Evolutionary conservation across 2,797 vertebrate genomes (phyloP).

Genomic region (Poeciliopsis turneri): DNA sequence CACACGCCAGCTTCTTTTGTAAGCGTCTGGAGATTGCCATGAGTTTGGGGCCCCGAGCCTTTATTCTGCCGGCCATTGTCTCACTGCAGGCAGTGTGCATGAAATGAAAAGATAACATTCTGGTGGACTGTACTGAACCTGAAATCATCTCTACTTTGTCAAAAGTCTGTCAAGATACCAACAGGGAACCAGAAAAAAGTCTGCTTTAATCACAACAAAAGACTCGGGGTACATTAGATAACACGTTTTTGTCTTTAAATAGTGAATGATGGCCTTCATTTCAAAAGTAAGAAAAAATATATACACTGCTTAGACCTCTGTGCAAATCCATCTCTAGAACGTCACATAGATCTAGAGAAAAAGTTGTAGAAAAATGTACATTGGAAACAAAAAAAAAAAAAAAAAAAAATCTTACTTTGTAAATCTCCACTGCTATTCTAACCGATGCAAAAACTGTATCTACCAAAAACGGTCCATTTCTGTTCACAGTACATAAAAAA

Average conservation of each 20-base stretch:
- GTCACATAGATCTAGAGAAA: background rate
- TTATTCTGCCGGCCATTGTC: slow-evolving; percentile 10
- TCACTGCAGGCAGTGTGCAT: slow-evolving; percentile 3
- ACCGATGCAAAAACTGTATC: background rate
- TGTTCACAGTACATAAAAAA: background rate
- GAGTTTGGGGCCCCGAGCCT: slow-evolving; percentile 2
- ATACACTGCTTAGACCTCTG: background rate
- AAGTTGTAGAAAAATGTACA: background rate
- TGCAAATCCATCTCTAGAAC: background rate
- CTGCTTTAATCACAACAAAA: background rate
- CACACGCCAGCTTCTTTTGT: background rate
- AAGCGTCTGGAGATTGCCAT: background rate
- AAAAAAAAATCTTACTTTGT: background rate
- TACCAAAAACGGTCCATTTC: background rate
- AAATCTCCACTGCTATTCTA: background rate
- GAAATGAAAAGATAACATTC: slow-evolving; percentile 10
- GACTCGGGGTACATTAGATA: background rate
- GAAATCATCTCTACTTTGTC: slow-evolving; percentile 5
- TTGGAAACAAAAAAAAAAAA: background rate
- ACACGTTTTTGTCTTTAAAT: background rate
- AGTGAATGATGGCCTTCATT: background rate
- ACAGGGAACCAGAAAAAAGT: background rate
- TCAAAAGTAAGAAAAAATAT: background rate
- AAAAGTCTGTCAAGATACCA: background rate
- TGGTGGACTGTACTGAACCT: background rate